phyloP scores from a whole-genome alignment of 1,140 invertebrate species.

The Trachymyrmex cornetzi region DNA sequence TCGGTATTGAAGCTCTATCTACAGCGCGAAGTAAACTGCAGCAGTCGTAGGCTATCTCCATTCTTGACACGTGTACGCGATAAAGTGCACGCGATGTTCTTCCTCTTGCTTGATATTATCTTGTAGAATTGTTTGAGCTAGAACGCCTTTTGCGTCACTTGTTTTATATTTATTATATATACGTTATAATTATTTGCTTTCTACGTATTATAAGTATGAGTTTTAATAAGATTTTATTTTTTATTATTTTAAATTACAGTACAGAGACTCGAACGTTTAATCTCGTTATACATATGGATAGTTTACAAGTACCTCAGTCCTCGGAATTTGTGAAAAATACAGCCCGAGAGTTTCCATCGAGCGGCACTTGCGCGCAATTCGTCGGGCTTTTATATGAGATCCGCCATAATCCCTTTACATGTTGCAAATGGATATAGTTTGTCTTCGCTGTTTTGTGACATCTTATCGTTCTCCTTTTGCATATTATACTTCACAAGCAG shows the following conservation, averaged over 20 bases:
- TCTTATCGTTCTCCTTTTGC: constrained; percentile 5
- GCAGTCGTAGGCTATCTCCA: constrained; percentile 56
- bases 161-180: not conserved
- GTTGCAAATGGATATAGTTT: constrained; percentile 61
- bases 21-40: constrained; percentile 37
- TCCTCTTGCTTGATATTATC: constrained; percentile 9
- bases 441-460: constrained; percentile 39
- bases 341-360: constrained; percentile 31
- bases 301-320: not conserved
- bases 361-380: constrained; percentile 17
- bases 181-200: not conserved
- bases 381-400: constrained; percentile 47
- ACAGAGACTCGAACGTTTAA: not conserved
- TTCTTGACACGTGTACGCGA: constrained; percentile 63
- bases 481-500: constrained; percentile 2
- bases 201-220: not conserved
- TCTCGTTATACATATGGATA: not conserved
- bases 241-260: not conserved
- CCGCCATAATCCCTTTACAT: constrained; percentile 65
- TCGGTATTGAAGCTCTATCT: constrained; percentile 63
- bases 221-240: not conserved
- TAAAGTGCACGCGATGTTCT: constrained; percentile 64
- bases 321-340: constrained; percentile 44
- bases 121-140: not conserved
- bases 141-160: not conserved